Conservation (phyloP, 2,888 invertebrate genomes). For the Machimus atricapillus region DNA sequence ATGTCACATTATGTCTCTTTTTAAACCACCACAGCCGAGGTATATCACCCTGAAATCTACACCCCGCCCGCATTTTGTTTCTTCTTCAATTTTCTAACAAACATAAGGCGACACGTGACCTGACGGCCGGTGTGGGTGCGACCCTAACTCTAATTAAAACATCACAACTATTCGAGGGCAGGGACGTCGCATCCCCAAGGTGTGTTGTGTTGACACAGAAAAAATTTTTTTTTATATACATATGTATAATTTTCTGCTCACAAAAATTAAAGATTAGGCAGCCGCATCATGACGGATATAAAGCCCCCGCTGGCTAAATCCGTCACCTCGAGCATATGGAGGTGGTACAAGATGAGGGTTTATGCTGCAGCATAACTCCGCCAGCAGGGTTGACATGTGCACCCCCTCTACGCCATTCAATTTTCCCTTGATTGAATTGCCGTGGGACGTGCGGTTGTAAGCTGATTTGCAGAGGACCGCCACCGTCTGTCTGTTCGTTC, state of each 20-base stretch:
- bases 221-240: background rate
- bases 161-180: slow-evolving; percentile 7
- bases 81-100: background rate
- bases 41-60: background rate
- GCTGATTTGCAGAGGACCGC: slow-evolving; percentile 19
- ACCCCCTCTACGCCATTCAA: background rate
- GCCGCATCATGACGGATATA: background rate
- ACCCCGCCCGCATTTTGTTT: background rate
- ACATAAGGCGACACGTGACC: slow-evolving; percentile 22
- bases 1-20: background rate
- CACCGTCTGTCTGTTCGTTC: background rate
- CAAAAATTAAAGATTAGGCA: slow-evolving; percentile 29
- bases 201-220: slow-evolving; percentile 31
- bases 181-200: slow-evolving; percentile 7
- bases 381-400: background rate
- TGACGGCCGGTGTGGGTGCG: background rate
- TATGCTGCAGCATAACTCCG: background rate
- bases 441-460: slow-evolving; percentile 24
- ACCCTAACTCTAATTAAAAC: slow-evolving; percentile 23
- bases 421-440: slow-evolving; percentile 9
- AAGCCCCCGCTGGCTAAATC: slow-evolving; percentile 26
- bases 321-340: slow-evolving; percentile 29
- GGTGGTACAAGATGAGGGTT: slow-evolving; percentile 21
- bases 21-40: background rate
- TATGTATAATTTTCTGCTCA: slow-evolving; percentile 26